phyloP scores from a whole-genome alignment of 2,113 vertebrate genomes.

The Ammodytes dubius region DNA sequence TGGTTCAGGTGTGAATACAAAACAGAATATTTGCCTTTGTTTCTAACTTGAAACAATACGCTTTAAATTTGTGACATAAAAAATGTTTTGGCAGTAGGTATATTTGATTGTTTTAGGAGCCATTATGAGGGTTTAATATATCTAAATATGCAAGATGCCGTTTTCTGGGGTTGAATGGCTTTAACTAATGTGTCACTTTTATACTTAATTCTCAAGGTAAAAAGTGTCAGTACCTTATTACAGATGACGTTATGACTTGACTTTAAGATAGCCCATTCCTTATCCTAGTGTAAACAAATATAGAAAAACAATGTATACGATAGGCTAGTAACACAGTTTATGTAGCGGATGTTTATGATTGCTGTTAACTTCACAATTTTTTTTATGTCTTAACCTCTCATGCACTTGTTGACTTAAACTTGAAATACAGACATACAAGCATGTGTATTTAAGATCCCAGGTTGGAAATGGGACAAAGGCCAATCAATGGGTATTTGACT shows the following conservation, averaged over 20 bases:
- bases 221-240: neutral
- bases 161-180: neutral
- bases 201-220: conserved; percentile 2
- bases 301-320: neutral
- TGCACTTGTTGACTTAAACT: neutral
- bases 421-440: neutral
- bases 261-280: neutral
- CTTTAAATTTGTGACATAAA: neutral
- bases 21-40: neutral
- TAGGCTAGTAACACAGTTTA: neutral
- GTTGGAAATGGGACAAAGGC: conserved; percentile 7
- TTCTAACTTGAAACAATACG: neutral
- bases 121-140: neutral
- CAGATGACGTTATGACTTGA: neutral
- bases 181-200: neutral
- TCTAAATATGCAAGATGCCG: too few relatives aligned
- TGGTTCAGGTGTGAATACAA: too few relatives aligned
- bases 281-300: neutral
- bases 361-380: neutral
- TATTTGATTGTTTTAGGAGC: neutral
- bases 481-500: conserved; percentile 12
- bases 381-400: neutral
- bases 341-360: neutral
- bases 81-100: neutral
- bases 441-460: neutral